Conservation (phyloP, 2,113 vertebrate genomes). For the Esox niger region DNA sequence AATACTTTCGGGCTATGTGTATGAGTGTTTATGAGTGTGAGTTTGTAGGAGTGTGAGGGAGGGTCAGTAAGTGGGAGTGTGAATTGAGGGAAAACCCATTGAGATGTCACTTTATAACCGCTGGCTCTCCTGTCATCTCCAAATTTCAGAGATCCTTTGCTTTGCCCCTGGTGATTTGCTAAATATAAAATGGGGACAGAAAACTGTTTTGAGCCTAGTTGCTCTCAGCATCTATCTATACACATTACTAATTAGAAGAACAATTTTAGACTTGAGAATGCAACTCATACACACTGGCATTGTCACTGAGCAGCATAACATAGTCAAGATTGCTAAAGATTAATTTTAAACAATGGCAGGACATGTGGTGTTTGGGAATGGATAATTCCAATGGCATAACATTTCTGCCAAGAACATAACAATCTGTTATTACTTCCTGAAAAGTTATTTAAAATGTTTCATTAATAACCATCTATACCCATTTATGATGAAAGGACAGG, state of each 20-base stretch:
- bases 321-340: conserved; percentile 11
- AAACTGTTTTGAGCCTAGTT: conserved; percentile 53
- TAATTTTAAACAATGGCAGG: neutral
- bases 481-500: conserved; percentile 39
- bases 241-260: conserved; percentile 23
- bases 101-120: conserved; percentile 73
- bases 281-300: neutral
- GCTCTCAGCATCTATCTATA: conserved; percentile 61
- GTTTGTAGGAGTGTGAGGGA: conserved; percentile 51
- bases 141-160: conserved; percentile 69
- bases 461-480: conserved; percentile 55
- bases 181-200: conserved; percentile 72
- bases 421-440: conserved; percentile 61
- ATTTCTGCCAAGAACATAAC: conserved; percentile 56
- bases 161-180: conserved; percentile 65
- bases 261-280: neutral
- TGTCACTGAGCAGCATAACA: neutral
- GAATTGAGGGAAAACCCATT: conserved; percentile 66
- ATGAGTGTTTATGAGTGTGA: no score
- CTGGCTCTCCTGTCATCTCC: conserved; percentile 75
- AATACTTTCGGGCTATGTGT: no score
- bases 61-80: conserved; percentile 39
- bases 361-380: conserved; percentile 14
- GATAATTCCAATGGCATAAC: conserved; percentile 40
- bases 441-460: conserved; percentile 56